phyloP scores from a whole-genome alignment of 1,140 invertebrate genomes.

The Diabrotica virgifera region DNA sequence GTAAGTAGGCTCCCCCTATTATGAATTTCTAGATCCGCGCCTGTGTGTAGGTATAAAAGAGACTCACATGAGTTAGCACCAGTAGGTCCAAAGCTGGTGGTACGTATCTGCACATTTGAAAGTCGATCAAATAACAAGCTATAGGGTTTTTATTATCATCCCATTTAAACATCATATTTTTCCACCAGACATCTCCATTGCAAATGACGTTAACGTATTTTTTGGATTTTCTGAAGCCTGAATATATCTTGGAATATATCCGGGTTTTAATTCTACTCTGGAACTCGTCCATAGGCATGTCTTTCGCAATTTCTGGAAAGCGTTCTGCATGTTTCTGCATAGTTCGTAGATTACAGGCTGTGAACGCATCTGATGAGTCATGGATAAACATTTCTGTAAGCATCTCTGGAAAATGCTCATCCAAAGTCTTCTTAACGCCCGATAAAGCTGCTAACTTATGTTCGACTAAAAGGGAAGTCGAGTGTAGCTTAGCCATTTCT shows the following conservation, averaged over 20 bases:
- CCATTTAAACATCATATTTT: not conserved
- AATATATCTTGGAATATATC: not conserved
- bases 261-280: not conserved
- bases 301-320: not conserved
- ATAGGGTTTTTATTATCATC: not conserved
- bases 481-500: conserved; percentile 1
- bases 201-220: not conserved
- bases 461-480: not conserved
- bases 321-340: not conserved
- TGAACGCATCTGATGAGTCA: too few relatives aligned
- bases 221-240: not conserved
- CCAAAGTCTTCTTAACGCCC: not conserved
- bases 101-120: not conserved
- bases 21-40: too few relatives aligned
- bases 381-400: not conserved
- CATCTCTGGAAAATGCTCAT: not conserved
- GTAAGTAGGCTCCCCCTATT: too few relatives aligned
- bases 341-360: too few relatives aligned
- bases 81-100: conserved; percentile 4
- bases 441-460: not conserved
- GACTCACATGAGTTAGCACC: too few relatives aligned
- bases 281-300: not conserved
- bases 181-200: conserved; percentile 2
- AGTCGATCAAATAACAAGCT: not conserved
- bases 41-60: too few relatives aligned